Conservation (phyloP, 1,140 invertebrate species). For the Drosophila sulfurigaster region DNA sequence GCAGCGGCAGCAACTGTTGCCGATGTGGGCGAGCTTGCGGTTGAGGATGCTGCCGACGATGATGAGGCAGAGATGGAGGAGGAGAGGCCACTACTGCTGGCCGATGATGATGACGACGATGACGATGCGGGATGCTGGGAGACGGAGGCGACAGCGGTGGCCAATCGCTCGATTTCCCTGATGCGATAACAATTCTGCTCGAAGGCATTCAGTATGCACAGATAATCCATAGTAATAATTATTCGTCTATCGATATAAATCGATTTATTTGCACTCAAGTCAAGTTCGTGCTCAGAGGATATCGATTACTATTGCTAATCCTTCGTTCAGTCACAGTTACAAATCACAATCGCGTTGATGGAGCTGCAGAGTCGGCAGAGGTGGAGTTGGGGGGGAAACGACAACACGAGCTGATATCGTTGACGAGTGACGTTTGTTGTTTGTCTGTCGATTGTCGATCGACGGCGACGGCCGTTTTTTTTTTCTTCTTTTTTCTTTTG, state of each 20-base stretch:
- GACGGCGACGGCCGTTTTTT: constrained; percentile 7
- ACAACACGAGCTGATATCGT: constrained; percentile 26
- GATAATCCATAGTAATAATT: constrained; percentile 66
- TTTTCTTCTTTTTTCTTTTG: constrained; percentile 14
- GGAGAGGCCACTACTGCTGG: not conserved
- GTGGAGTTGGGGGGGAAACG: not conserved
- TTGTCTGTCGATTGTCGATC: constrained; percentile 23
- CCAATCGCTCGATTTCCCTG: constrained; percentile 67
- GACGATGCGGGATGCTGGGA: constrained; percentile 11
- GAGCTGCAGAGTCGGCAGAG: constrained; percentile 1
- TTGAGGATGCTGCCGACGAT: constrained; percentile 60
- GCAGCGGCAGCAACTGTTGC: constrained; percentile 32
- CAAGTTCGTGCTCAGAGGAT: constrained; percentile 24
- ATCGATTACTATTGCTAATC: constrained; percentile 28
- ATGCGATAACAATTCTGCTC: constrained; percentile 73
- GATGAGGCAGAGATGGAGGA: constrained; percentile 26
- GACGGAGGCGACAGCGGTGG: constrained; percentile 41
- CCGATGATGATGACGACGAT: not conserved
- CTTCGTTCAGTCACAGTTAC: constrained; percentile 20
- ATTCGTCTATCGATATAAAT: constrained; percentile 7
- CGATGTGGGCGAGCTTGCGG: constrained; percentile 64
- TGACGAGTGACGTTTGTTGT: constrained; percentile 38
- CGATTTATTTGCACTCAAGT: constrained; percentile 10
- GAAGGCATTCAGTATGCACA: constrained; percentile 71
- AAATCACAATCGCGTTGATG: constrained; percentile 14